A percentile compares a stretch with the other conserved stretches of the same genome.
Conservation (phyloP, 2,797 vertebrate genomes). For the Pipistrellus pipistrellus region DNA sequence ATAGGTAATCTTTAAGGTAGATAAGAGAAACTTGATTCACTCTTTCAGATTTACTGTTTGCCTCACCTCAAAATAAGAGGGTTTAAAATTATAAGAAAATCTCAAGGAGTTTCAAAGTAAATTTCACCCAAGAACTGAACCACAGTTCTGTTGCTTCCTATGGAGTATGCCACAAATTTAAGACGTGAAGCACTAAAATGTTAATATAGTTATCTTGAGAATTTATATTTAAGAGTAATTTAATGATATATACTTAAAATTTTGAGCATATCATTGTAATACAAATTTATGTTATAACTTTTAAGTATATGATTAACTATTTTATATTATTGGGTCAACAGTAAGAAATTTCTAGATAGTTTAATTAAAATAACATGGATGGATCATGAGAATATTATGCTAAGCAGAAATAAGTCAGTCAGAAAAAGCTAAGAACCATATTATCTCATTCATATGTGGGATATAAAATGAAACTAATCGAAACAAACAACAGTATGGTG, state of each 20-base stretch:
- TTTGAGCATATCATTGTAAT: constrained; percentile 38
- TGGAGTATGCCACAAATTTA: constrained; percentile 36
- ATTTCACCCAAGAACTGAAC: background rate
- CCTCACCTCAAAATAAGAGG: background rate
- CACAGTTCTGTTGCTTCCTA: constrained; percentile 43
- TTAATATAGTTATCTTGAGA: constrained; percentile 51
- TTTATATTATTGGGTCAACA: constrained; percentile 66
- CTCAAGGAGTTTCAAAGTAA: constrained; percentile 6
- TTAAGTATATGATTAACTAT: constrained; percentile 57
- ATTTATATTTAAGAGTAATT: constrained; percentile 59
- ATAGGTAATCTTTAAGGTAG: constrained; percentile 10
- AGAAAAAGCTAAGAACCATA: background rate
- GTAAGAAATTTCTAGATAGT: constrained; percentile 53
- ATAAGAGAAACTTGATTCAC: background rate
- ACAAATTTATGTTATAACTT: background rate
- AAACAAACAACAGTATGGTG: background rate
- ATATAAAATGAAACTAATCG: background rate
- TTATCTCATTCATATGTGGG: background rate
- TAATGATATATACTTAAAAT: constrained; percentile 33
- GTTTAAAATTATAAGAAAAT: background rate
- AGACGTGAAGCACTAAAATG: constrained; percentile 16
- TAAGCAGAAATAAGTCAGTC: background rate
- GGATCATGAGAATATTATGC: background rate
- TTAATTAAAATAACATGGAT: constrained; percentile 48
- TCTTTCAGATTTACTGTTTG: constrained; percentile 42